Base-by-base conservation (phyloP, 2,113 vertebrate genomes). In the Periophthalmodon schlosseri region DNA sequence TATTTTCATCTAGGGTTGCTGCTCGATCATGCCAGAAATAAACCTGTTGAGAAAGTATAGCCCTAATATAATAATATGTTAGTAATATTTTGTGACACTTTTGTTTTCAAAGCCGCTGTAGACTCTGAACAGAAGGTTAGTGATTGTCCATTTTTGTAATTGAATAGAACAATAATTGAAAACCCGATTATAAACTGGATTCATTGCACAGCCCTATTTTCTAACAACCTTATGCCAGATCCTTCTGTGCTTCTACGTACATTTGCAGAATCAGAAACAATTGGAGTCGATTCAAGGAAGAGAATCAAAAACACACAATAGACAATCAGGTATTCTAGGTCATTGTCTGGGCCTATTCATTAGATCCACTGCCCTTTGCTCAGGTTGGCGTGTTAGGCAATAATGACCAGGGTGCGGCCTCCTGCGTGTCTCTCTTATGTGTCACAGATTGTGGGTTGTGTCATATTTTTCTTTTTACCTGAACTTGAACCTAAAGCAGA, bases 321-420 rank as follows among this genome's bases (percentile, higher is more conserved):
- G 28, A 15, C 23, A 28, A 23, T 11, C 23, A 57, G 21, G 21
- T 13, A 14, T 33, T 16, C 2, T 9, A 16, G 28, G 14, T 34
- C 24, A 20, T 61, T 63, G 54, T 84, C 77, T 78, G 67, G 77
- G 47, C 36, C 76, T 56, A 47, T 78, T 84, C 57, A 6, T 24
- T 61, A 68, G 61, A 36, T 72, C 78, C 74, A 52, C 69, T 78
- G 83, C 77, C 69, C 84, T 78, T 73, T 80, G 73, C 72, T 60
- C 74, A 71, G 39, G 13, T 46, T 73, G 70, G 46, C 74, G 33
- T 73, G 64, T 84, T 79, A 34, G 67, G 71, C 64, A 76, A 69
- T 50, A 68, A 15, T 66, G 70, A 72, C 72, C 39, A 75, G 57
- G 46, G 49, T 36, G 36, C 12, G 10, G 65, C 44, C 58, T 63